Percentiles rank a stretch among this genome's conserved stretches.
phyloP scores from a whole-genome alignment of 23 tunicate species.

The Halocynthia aurantium region DNA sequence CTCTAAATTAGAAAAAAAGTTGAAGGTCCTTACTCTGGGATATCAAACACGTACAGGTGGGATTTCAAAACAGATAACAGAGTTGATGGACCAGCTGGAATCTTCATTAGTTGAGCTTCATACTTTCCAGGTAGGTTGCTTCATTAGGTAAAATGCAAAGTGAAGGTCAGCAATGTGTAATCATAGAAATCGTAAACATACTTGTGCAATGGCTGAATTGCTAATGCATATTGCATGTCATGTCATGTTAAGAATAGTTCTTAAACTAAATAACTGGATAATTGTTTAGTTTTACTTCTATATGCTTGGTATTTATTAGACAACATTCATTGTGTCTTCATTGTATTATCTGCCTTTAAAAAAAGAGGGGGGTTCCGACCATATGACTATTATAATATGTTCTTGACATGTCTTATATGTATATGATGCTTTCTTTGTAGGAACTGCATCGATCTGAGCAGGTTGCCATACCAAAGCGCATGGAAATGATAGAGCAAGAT shows the following conservation, averaged over 20 bases:
- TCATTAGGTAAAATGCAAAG: neutral
- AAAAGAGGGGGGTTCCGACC: too few relatives aligned
- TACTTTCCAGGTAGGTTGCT: slow-evolving; percentile 51
- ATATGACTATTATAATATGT: too few relatives aligned
- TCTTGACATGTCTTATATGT: too few relatives aligned
- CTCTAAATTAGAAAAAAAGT: slow-evolving; percentile 85
- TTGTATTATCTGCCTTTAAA: too few relatives aligned
- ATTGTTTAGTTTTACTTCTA: too few relatives aligned
- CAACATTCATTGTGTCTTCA: too few relatives aligned
- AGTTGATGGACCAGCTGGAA: slow-evolving; percentile 62
- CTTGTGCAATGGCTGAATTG: too few relatives aligned
- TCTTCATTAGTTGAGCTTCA: slow-evolving; percentile 40
- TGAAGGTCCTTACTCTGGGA: slow-evolving; percentile 79
- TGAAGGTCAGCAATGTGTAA: neutral
- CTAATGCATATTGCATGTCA: too few relatives aligned
- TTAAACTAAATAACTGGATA: too few relatives aligned
- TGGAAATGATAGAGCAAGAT: slow-evolving; percentile 72
- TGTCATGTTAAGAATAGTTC: too few relatives aligned
- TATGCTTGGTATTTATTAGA: too few relatives aligned
- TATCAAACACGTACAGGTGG: slow-evolving; percentile 63
- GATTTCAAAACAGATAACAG: slow-evolving; percentile 67
- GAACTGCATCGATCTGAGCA: slow-evolving; percentile 71
- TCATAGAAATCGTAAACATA: too few relatives aligned
- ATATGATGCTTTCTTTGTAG: neutral
- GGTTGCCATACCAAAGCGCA: slow-evolving; percentile 85